Evolutionary conservation across 2,888 invertebrate species (phyloP).

Genomic region (Dryococelus australis): DNA sequence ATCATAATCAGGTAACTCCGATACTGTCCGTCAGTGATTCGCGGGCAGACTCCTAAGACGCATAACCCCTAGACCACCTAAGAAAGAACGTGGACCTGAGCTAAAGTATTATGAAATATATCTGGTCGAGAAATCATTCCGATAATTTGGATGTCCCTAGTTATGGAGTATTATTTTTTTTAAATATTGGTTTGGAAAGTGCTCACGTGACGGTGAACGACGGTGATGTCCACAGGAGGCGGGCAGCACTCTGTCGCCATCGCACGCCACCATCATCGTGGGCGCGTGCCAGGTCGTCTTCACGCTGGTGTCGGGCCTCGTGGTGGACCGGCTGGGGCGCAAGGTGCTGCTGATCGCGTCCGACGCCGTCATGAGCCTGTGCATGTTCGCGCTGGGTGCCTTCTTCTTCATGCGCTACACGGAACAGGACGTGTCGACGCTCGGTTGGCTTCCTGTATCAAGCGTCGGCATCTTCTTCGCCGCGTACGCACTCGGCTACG

Average conservation of each 20-base stretch:
- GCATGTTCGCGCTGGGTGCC: slow-evolving; percentile 72
- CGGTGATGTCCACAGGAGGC: slow-evolving; percentile 58
- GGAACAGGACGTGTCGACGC: slow-evolving; percentile 59
- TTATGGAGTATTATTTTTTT: too few species aligned
- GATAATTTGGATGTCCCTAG: too few species aligned
- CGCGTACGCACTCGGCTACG: slow-evolving; percentile 53
- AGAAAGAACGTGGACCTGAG: too few species aligned
- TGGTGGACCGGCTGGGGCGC: slow-evolving; percentile 84
- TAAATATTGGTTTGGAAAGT: too few species aligned
- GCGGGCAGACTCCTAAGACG: too few species aligned
- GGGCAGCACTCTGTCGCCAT: slow-evolving; percentile 65
- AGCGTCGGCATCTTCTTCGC: slow-evolving; percentile 67
- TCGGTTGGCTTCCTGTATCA: slow-evolving; percentile 78
- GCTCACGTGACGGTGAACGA: too few species aligned
- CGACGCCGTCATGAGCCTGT: slow-evolving; percentile 72
- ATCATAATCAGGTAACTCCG: too few species aligned
- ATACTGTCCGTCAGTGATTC: too few species aligned
- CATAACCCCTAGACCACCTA: too few species aligned
- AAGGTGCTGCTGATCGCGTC: slow-evolving; percentile 78
- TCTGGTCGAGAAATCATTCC: too few species aligned
- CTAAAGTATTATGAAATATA: too few species aligned
- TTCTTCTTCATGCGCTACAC: slow-evolving; percentile 66
- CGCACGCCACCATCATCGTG: slow-evolving; percentile 77
- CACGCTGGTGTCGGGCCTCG: slow-evolving; percentile 75
- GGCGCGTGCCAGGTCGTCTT: slow-evolving; percentile 82